Percentiles rank a stretch among this genome's conserved stretches.
Evolutionary conservation across 2,888 invertebrate genomes (phyloP).

Genomic region (Nemoura dubitans): DNA sequence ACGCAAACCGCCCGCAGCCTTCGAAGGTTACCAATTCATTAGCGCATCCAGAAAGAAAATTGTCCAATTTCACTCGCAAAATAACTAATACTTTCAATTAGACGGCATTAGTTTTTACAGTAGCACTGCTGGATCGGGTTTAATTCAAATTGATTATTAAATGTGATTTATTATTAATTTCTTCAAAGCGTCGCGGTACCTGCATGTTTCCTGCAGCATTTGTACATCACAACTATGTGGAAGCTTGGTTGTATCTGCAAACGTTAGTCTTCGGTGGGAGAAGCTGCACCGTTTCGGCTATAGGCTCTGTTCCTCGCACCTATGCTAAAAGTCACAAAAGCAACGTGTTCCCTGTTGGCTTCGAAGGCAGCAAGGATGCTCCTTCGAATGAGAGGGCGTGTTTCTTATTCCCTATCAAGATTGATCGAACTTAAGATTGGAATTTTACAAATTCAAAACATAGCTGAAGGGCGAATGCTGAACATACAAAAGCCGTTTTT

Average conservation of each 20-base stretch:
- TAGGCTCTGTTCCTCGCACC: too few relatives aligned
- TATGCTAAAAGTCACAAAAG: not conserved
- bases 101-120: slow-evolving; percentile 29
- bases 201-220: too few relatives aligned
- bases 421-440: not conserved
- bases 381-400: not conserved
- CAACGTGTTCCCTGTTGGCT: not conserved
- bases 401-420: not conserved
- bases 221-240: too few relatives aligned
- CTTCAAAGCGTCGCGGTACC: not conserved
- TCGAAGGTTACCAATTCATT: slow-evolving; percentile 21
- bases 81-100: slow-evolving; percentile 13
- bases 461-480: not conserved
- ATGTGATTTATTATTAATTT: not conserved
- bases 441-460: not conserved
- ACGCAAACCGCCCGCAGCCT: not conserved
- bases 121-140: slow-evolving; percentile 25
- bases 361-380: not conserved
- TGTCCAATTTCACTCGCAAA: slow-evolving; percentile 35
- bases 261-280: too few relatives aligned
- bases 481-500: not conserved
- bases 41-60: slow-evolving; percentile 40
- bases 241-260: too few relatives aligned
- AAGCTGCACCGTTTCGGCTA: too few relatives aligned
- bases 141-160: slow-evolving; percentile 1